These are phyloP conservation scores for Poicephalus gulielmi DNA, from an alignment of 2,113 vertebrate genomes.

Conservation along the genomic window DNA sequence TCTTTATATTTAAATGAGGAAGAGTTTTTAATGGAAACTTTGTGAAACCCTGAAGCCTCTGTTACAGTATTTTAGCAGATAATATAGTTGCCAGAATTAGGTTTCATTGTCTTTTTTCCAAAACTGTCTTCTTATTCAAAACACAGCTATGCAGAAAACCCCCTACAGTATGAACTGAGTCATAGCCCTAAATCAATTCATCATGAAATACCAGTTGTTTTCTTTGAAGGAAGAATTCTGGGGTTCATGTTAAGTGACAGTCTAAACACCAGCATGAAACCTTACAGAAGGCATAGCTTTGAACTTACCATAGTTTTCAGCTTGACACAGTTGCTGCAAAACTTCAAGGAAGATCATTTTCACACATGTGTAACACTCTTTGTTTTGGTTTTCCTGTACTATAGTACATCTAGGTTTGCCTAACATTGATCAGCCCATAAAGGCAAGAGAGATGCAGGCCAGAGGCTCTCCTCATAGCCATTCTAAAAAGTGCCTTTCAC, in stretches of 20 bases:
- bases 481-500: background rate
- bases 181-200: background rate
- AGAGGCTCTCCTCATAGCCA: background rate
- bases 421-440: background rate
- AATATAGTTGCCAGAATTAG: background rate
- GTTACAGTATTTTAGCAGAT: background rate
- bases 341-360: background rate
- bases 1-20: background rate
- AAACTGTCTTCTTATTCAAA: background rate
- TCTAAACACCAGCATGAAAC: background rate
- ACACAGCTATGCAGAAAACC: background rate
- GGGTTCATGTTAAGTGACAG: background rate
- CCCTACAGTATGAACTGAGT: background rate
- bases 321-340: background rate
- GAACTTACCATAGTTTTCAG: background rate
- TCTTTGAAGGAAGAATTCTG: background rate
- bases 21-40: background rate
- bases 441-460: background rate
- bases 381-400: background rate
- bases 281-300: background rate
- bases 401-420: background rate
- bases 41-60: background rate
- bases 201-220: background rate
- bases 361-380: background rate
- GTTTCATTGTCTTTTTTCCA: background rate